Evolutionary conservation across 2,888 invertebrate genomes (phyloP).

Genomic region (Cephus rjabovi): DNA sequence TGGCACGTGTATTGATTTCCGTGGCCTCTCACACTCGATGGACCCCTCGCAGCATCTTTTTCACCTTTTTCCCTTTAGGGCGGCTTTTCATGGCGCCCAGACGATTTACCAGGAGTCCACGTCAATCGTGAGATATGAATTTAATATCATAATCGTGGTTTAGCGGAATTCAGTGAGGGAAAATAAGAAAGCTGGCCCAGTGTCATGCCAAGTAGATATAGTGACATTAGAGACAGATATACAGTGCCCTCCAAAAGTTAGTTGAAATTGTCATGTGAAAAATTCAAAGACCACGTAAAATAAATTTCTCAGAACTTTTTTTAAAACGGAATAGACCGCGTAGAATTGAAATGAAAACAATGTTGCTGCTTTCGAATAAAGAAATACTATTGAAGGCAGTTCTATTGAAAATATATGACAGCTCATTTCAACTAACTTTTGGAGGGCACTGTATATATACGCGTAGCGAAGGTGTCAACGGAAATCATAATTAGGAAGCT

Average conservation of each 20-base stretch:
- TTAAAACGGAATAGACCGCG: no score
- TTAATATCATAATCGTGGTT: not conserved
- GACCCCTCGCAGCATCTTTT: slow-evolving; percentile 6
- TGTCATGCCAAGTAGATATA: not conserved
- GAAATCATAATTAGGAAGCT: not conserved
- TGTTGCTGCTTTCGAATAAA: no score
- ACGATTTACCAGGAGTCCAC: not conserved
- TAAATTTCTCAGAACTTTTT: no score
- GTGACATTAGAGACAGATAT: no score
- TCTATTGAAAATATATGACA: no score
- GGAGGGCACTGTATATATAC: no score
- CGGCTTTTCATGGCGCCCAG: not conserved
- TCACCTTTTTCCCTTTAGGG: not conserved
- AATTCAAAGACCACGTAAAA: no score
- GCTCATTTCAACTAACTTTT: no score
- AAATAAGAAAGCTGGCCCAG: not conserved
- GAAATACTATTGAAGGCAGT: no score
- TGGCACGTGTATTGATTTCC: slow-evolving; percentile 7
- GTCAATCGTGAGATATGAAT: not conserved
- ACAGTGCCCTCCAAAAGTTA: no score
- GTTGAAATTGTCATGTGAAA: no score
- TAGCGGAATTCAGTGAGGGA: not conserved
- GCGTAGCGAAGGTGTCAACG: not conserved
- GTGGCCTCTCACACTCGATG: slow-evolving; percentile 5
- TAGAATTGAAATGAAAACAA: no score